A percentile compares a stretch with the other conserved stretches of the same genome.
These are phyloP conservation scores for Drosophila parvula DNA, from an alignment of 1,140 invertebrate species.

Conservation along the genomic window DNA sequence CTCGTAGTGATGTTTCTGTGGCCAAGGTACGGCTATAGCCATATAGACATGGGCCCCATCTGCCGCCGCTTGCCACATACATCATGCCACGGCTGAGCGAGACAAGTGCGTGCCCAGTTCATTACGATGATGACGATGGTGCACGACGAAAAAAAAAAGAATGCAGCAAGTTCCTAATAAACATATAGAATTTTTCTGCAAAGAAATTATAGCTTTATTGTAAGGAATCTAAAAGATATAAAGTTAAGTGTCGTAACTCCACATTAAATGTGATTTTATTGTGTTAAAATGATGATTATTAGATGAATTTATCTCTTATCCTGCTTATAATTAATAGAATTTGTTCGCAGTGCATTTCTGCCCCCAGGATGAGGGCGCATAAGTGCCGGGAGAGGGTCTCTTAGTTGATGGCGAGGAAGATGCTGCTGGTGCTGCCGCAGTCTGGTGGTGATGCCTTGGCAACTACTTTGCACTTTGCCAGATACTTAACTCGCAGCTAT, in stretches of 20 bases:
- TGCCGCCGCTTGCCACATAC: slow-evolving; percentile 54
- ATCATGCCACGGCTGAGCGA: slow-evolving; percentile 81
- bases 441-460: slow-evolving; percentile 61
- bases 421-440: slow-evolving; percentile 28
- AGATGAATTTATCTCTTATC: too few species aligned
- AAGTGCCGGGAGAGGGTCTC: neutral
- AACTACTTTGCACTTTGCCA: slow-evolving; percentile 84
- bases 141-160: neutral
- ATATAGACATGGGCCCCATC: slow-evolving; percentile 46
- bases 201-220: too few species aligned
- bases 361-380: neutral
- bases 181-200: too few species aligned
- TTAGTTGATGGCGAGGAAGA: slow-evolving; percentile 27
- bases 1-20: slow-evolving; percentile 6
- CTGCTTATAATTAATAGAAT: neutral
- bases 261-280: neutral
- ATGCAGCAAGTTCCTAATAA: too few species aligned
- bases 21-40: slow-evolving; percentile 29
- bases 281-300: too few species aligned
- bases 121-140: slow-evolving; percentile 60
- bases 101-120: slow-evolving; percentile 79
- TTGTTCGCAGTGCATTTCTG: slow-evolving; percentile 5
- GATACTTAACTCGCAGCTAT: slow-evolving; percentile 83
- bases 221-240: too few species aligned
- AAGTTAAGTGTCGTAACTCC: too few species aligned